Percentiles rank a stretch among this genome's conserved stretches.
phyloP scores from a whole-genome alignment of 23 tunicate genomes.

The Phallusia fumigata region DNA sequence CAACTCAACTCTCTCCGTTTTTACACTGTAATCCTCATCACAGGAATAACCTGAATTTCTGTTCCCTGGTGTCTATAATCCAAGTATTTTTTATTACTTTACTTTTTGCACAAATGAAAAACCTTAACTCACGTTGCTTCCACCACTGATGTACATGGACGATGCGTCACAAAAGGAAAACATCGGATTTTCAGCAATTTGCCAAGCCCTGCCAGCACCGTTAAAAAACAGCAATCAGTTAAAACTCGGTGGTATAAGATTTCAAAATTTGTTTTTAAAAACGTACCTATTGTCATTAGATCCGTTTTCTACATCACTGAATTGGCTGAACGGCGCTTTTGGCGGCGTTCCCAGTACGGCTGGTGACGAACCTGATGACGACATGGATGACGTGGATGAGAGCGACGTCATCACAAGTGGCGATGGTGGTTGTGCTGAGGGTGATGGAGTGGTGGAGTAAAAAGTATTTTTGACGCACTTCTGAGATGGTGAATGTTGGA shows the following conservation, averaged over 20 bases:
- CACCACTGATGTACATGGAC: not conserved
- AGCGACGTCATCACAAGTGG: slow-evolving; percentile 19
- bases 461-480: not conserved
- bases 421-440: not conserved
- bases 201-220: not conserved
- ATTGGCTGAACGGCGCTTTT: not conserved
- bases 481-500: slow-evolving; percentile 25
- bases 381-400: slow-evolving; percentile 34
- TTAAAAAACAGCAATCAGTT: not conserved
- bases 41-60: slow-evolving; percentile 22
- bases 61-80: slow-evolving; percentile 27
- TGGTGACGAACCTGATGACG: slow-evolving; percentile 30
- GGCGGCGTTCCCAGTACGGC: slow-evolving; percentile 25
- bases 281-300: not conserved
- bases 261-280: not conserved
- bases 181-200: not conserved
- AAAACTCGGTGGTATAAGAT: not conserved
- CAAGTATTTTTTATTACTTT: no score
- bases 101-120: not conserved
- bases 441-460: not conserved
- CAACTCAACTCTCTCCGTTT: not conserved
- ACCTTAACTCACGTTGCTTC: not conserved
- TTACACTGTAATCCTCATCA: slow-evolving; percentile 13
- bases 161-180: not conserved
- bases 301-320: not conserved